A percentile compares a stretch with the other conserved stretches of the same genome.
phyloP scores from a whole-genome alignment of 1,140 invertebrate species.

The Latrodectus geometricus region DNA sequence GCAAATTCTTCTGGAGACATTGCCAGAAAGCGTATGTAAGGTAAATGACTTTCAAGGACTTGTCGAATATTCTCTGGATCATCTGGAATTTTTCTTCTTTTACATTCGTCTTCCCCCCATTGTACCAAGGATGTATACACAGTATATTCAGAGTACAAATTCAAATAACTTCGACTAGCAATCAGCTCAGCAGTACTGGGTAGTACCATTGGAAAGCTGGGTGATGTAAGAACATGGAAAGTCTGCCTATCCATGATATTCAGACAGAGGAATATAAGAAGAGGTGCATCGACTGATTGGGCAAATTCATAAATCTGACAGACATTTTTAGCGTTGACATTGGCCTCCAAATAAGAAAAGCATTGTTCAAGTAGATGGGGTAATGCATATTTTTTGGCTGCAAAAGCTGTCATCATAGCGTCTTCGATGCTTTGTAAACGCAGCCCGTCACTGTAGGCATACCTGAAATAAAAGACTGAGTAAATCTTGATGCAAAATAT shows the following conservation, averaged over 20 bases:
- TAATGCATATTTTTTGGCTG: constrained; percentile 66
- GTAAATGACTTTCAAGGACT: constrained; percentile 46
- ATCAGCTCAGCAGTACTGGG: constrained; percentile 65
- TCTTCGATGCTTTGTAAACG: constrained; percentile 66
- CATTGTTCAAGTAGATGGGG: constrained; percentile 66
- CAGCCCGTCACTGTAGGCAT: constrained; percentile 64
- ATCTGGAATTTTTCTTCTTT: constrained; percentile 59
- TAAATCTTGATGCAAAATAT: no score
- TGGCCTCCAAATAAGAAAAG: constrained; percentile 64
- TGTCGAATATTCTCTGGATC: constrained; percentile 53
- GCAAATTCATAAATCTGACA: constrained; percentile 66
- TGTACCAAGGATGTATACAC: constrained; percentile 64
- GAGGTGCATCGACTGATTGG: constrained; percentile 64
- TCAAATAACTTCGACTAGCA: constrained; percentile 64
- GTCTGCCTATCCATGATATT: constrained; percentile 66
- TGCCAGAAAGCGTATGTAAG: constrained; percentile 64
- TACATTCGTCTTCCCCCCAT: constrained; percentile 65
- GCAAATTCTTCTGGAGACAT: constrained; percentile 65
- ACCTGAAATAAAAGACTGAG: constrained; percentile 8
- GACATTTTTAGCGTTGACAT: constrained; percentile 64
- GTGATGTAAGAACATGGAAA: constrained; percentile 65
- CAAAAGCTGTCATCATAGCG: constrained; percentile 66
- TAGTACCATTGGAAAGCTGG: constrained; percentile 55
- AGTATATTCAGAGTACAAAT: constrained; percentile 65
- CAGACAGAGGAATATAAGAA: constrained; percentile 65